Evolutionary conservation across 2,888 invertebrate genomes (phyloP).

Genomic region (Habroteleia sp.): DNA sequence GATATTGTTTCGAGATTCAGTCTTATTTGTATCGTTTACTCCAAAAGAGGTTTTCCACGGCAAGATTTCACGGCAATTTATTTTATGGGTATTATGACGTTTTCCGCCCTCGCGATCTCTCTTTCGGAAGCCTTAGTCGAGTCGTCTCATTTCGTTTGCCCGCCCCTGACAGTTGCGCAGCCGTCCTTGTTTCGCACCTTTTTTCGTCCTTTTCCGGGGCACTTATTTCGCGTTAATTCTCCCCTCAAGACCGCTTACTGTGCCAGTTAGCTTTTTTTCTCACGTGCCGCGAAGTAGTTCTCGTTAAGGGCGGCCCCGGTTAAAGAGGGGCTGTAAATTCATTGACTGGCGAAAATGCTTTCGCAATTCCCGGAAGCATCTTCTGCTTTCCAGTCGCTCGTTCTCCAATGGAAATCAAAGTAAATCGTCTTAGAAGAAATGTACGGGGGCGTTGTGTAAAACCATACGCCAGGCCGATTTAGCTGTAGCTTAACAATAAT

Average conservation of each 20-base stretch:
- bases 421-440: slow-evolving; percentile 62
- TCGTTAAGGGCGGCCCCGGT: slow-evolving; percentile 76
- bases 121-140: slow-evolving; percentile 52
- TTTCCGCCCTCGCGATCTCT: slow-evolving; percentile 69
- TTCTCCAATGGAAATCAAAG: slow-evolving; percentile 56
- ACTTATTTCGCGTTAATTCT: slow-evolving; percentile 78
- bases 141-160: slow-evolving; percentile 66
- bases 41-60: slow-evolving; percentile 63
- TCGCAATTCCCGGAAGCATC: slow-evolving; percentile 73
- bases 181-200: slow-evolving; percentile 60
- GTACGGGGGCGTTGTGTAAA: slow-evolving; percentile 7
- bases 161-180: slow-evolving; percentile 55
- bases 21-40: slow-evolving; percentile 73
- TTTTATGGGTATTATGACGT: slow-evolving; percentile 74
- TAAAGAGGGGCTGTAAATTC: slow-evolving; percentile 79
- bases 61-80: slow-evolving; percentile 77
- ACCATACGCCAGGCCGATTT: slow-evolving; percentile 18
- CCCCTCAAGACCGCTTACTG: slow-evolving; percentile 78
- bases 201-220: slow-evolving; percentile 59
- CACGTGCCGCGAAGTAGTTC: slow-evolving; percentile 80
- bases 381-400: slow-evolving; percentile 54
- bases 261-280: slow-evolving; percentile 73
- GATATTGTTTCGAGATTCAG: slow-evolving; percentile 54
- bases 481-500: slow-evolving; percentile 20
- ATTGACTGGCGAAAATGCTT: slow-evolving; percentile 80